Evolutionary conservation across 1,140 invertebrate genomes (phyloP), one percentile per base, ranked within the genome.

Genomic region (Pomacea maculata): DNA sequence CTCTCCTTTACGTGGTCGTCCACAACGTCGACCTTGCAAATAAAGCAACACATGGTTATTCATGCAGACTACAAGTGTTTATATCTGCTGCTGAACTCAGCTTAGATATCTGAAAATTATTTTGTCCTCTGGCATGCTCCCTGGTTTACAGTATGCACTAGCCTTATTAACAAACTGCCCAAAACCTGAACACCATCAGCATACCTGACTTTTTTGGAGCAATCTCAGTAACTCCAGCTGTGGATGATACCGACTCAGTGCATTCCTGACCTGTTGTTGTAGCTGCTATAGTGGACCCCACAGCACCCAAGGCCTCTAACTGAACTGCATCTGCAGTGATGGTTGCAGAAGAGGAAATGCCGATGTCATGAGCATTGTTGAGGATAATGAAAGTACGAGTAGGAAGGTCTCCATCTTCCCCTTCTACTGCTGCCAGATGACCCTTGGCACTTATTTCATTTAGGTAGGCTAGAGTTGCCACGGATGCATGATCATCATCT

Each of bases 1-100:
- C 78, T 86, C 85, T 45, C 84, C 84, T 68, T 78, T 86, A 25
- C 83, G 82, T 9, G 87, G 83, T 21, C 85, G 75, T 12, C 87
- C 86, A 63, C 79, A 70, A 72, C 84, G 82, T 72, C 78, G 79
- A 29, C 76, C 85, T 86, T 64, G 45, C 57, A 75, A 63, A 64
- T 64, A 65, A 79, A n/a, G 19, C 19, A 64, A 55, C 45, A 19
- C n/a, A 21, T 61, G n/a, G 17, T 10, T 9, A 57, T 34, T 34
- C 12, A 11, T 34, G 54, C 15, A 15, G n/a, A 14, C 57, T 14
- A 25, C 64, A 52, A 15, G 11, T 15, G 21, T 34, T 14, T 52
- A 45, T 14, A 55, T 10, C 14, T 11, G n/a, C 19, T 64, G 14
- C n/a, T 45, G 21, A 25, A 72, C 57, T 61, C 67, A 75, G n/a